These are phyloP conservation scores for Cotesia chilonis DNA, from an alignment of 1,140 invertebrate species.

Conservation along the genomic window DNA sequence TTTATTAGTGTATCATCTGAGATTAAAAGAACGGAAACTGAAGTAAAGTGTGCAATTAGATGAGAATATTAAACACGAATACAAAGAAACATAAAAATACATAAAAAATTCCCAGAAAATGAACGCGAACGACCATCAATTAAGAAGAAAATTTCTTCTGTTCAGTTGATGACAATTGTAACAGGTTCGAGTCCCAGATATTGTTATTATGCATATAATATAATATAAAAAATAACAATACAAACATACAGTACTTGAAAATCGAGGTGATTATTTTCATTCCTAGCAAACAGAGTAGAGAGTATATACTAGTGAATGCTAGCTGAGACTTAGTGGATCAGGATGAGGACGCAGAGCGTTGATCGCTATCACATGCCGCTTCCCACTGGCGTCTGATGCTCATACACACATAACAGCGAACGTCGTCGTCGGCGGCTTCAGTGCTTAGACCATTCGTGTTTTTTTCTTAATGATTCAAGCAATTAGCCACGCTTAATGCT, in stretches of 20 bases:
- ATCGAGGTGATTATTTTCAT: conserved; percentile 65
- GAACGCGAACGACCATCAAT: too few species aligned
- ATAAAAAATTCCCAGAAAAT: not conserved
- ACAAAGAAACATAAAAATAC: not conserved
- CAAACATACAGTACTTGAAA: conserved; percentile 4
- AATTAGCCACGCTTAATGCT: conserved; percentile 66
- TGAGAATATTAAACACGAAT: not conserved
- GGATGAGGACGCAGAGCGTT: too few species aligned
- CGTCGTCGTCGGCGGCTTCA: conserved; percentile 14
- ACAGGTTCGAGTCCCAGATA: conserved; percentile 39
- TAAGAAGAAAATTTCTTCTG: too few species aligned
- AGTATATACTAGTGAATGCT: conserved; percentile 1
- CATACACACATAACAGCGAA: conserved; percentile 15
- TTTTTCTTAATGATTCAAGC: conserved; percentile 67
- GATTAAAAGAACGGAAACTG: not conserved
- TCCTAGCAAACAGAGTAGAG: conserved; percentile 42
- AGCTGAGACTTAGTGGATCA: conserved; percentile 13
- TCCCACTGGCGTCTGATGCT: conserved; percentile 49
- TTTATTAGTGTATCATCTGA: not conserved
- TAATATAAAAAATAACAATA: too few species aligned
- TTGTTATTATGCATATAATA: conserved; percentile 50
- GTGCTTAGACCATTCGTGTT: conserved; percentile 61
- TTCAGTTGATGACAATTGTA: not conserved
- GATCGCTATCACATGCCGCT: conserved; percentile 57
- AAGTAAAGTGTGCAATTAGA: not conserved